Evolutionary conservation across 2,888 invertebrate genomes (phyloP).

Genomic region (Zaprionus lineosus): DNA sequence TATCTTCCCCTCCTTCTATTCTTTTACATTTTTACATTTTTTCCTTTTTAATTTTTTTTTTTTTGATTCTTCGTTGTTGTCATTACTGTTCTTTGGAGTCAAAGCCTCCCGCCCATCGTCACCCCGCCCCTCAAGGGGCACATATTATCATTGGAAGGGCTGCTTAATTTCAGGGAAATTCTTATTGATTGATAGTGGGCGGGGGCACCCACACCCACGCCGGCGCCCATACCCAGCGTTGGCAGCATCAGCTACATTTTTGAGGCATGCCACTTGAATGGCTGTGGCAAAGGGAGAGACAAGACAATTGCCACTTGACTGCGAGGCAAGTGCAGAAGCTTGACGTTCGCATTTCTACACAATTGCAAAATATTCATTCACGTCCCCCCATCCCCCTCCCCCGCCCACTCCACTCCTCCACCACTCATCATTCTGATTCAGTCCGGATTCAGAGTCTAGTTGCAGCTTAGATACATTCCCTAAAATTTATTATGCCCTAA

Average conservation of each 20-base stretch:
- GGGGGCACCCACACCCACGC: too few relatives aligned
- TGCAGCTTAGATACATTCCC: constrained; percentile 5
- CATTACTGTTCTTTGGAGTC: too few relatives aligned
- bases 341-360: constrained; percentile 10
- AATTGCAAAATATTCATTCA: constrained; percentile 5
- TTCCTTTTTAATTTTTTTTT: constrained; percentile 1
- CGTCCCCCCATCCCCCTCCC: too few relatives aligned
- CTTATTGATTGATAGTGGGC: constrained; percentile 55
- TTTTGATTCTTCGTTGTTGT: too few relatives aligned
- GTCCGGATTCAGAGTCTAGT: too few relatives aligned
- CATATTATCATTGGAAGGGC: constrained; percentile 12
- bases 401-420: too few relatives aligned
- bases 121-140: neutral
- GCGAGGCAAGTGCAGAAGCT: constrained; percentile 44
- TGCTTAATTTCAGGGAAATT: constrained; percentile 53
- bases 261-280: constrained; percentile 57
- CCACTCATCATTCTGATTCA: too few relatives aligned
- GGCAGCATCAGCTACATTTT: constrained; percentile 6
- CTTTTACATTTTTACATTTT: too few relatives aligned
- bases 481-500: constrained; percentile 52
- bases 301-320: constrained; percentile 19
- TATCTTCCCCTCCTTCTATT: too few relatives aligned
- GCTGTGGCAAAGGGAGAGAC: constrained; percentile 2
- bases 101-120: too few relatives aligned
- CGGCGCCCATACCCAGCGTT: too few relatives aligned